A percentile compares a stretch with the other conserved stretches of the same genome.
phyloP scores from a whole-genome alignment of 2,797 vertebrate genomes.

The Chelon auratus region DNA sequence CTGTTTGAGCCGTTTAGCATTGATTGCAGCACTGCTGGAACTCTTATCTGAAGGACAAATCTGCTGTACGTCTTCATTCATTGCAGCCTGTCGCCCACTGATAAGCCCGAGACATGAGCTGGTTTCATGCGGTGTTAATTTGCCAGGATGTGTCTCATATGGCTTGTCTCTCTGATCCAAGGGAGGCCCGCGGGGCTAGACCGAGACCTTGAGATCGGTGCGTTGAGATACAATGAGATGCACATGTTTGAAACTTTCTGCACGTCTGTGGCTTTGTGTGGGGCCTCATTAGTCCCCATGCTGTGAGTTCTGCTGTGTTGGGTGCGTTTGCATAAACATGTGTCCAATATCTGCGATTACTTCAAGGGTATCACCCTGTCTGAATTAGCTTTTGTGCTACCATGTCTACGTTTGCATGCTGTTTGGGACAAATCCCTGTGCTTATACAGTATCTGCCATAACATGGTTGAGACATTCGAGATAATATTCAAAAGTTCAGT shows the following conservation, averaged over 20 bases:
- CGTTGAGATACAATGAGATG: constrained; percentile 57
- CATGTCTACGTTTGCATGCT: too few relatives aligned
- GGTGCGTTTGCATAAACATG: not conserved
- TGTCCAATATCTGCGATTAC: not conserved
- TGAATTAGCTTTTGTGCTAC: not conserved
- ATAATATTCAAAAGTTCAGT: too few relatives aligned
- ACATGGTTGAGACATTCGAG: too few relatives aligned
- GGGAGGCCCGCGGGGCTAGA: constrained; percentile 27
- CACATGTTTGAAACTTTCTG: constrained; percentile 65
- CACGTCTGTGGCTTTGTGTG: constrained; percentile 50
- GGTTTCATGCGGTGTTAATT: constrained; percentile 40
- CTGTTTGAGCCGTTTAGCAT: constrained; percentile 34
- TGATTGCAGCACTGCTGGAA: constrained; percentile 31
- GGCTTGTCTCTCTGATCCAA: constrained; percentile 25
- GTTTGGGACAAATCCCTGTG: too few relatives aligned
- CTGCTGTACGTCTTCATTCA: constrained; percentile 36
- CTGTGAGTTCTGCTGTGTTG: constrained; percentile 5
- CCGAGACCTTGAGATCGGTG: constrained; percentile 26
- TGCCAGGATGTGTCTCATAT: constrained; percentile 48
- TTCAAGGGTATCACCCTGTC: not conserved
- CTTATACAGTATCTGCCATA: too few relatives aligned
- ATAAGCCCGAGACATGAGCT: constrained; percentile 34
- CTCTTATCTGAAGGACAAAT: constrained; percentile 20
- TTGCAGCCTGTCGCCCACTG: constrained; percentile 12
- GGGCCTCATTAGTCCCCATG: constrained; percentile 49